A percentile compares a stretch with the other conserved stretches of the same genome.
Evolutionary conservation across 2,113 vertebrate genomes (phyloP).

Genomic region (Hippopotamus amphibius): DNA sequence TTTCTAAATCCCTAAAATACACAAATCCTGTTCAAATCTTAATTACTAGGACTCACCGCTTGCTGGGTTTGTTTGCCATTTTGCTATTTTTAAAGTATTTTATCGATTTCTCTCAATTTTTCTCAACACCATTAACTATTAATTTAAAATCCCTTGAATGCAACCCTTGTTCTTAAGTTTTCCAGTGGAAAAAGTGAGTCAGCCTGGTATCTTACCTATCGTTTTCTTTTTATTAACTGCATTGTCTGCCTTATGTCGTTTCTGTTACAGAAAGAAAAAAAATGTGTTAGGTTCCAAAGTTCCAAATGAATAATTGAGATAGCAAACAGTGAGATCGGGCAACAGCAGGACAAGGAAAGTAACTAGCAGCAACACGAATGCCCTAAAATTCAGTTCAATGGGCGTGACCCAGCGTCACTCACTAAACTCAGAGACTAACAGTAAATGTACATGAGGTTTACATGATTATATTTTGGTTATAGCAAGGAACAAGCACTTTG

Average conservation of each 20-base stretch:
- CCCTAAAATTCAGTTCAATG: background rate
- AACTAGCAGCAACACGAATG: fast-evolving
- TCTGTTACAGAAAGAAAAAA: constrained; percentile 88
- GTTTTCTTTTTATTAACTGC: constrained; percentile 99
- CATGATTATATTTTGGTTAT: background rate
- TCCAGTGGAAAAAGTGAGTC: background rate
- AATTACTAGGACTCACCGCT: background rate
- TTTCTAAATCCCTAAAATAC: constrained; percentile 37
- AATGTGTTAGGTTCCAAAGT: constrained; percentile 66
- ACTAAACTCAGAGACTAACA: background rate
- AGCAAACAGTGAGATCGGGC: background rate
- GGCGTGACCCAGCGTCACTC: background rate
- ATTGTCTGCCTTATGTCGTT: constrained; percentile 98
- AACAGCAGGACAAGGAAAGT: background rate
- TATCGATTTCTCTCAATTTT: background rate
- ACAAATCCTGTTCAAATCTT: background rate
- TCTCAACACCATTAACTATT: background rate
- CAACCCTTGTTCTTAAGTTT: background rate
- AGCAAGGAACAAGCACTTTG: background rate
- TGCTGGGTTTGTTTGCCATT: background rate
- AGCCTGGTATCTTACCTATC: constrained; percentile 89
- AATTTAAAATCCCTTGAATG: background rate
- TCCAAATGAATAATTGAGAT: constrained; percentile 27
- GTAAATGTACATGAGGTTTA: background rate
- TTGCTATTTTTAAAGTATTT: constrained; percentile 11